Evolutionary conservation across 2,113 vertebrate genomes (phyloP).

Genomic region (Cygnus atratus): DNA sequence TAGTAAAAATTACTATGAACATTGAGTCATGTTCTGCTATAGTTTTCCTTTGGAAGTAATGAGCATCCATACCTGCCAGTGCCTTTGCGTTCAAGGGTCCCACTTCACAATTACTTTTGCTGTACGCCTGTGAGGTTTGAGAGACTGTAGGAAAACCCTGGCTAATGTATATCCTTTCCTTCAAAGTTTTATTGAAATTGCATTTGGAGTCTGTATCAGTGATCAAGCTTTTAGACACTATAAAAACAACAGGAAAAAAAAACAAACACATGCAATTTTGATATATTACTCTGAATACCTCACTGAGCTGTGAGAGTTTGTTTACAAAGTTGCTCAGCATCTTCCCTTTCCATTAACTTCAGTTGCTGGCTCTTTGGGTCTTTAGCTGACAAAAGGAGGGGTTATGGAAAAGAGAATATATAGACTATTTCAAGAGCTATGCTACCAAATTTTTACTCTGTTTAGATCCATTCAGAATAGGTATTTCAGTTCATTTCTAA

Average conservation of each 20-base stretch:
- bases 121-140: not conserved
- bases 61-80: not conserved
- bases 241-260: not conserved
- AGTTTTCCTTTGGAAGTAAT: not conserved
- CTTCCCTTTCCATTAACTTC: constrained; percentile 42
- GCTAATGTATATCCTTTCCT: not conserved
- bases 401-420: not conserved
- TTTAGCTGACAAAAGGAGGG: not conserved
- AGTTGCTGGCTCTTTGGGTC: not conserved
- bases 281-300: constrained; percentile 7
- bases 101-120: not conserved
- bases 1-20: not conserved
- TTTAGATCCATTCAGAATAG: not conserved
- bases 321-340: constrained; percentile 56
- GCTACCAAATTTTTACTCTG: not conserved
- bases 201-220: not conserved
- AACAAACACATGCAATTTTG: not conserved
- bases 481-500: not conserved
- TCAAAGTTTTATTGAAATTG: not conserved
- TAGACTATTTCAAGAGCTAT: not conserved
- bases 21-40: not conserved
- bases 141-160: not conserved
- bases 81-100: not conserved
- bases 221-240: not conserved
- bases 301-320: not conserved